Base-by-base conservation (phyloP, 2,113 vertebrate species). In the Aptenodytes forsteri region DNA sequence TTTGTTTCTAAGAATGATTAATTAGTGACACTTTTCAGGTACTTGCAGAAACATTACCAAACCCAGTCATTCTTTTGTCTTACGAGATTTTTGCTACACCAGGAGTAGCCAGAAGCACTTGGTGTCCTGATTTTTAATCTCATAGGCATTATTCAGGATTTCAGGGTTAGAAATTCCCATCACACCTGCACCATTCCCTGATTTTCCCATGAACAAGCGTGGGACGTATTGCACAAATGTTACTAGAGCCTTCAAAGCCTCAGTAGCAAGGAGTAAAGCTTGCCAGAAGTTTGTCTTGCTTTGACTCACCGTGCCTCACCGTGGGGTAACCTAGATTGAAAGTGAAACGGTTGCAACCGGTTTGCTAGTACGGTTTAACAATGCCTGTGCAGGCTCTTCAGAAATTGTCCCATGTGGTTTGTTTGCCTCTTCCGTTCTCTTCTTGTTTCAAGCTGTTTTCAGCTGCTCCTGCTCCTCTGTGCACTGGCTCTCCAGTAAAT, bases 1-100 rank as follows among this genome's bases (percentile, higher is more conserved):
- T 88, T 49, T 87, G 88, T 97, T 91, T 82, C 64, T 89, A 78
- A 44, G 84, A 46, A 38, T 62, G 58, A 77, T 82, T 84, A 94
- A 90, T 75, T 61, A 80, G 58, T 65, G 67, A 85, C 71, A 93
- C 46, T 47, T 4, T n/a, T 23, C 17, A 36, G 30, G 75, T 52
- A 36, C 83, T 22, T 66, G 67, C 40, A 86, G 83, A 54, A 93
- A 47, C 66, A 47, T 70, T 66, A 26, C 62, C 91, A 93, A 64
- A 55, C 49, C 34, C 91, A 77, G 44, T 30, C 72, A 17, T 15
- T 94, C 69, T 56, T 89, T 75, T 86, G 50, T 90, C n/a, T 38
- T 40, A 30, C 1, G 50, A 71, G 80, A 25, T 5, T 62, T 65
- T 90, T 85, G 34, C 5, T 72, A 3, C 70, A 82, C 73, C 67